Conservation (phyloP, 2,113 vertebrate genomes). For the Mobula hypostoma region DNA sequence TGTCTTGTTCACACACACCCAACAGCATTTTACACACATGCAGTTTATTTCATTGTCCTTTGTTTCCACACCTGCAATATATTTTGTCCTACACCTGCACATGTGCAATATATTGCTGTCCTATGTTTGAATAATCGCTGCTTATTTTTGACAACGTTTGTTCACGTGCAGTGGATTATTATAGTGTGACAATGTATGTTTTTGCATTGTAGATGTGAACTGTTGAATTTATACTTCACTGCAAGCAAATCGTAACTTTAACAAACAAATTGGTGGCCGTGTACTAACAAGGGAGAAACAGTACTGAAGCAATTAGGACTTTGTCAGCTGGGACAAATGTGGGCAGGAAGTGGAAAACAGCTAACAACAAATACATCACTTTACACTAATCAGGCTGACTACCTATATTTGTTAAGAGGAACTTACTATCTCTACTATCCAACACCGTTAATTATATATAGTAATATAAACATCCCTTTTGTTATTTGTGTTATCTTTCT, state of each 20-base stretch:
- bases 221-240: neutral
- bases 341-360: neutral
- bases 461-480: neutral
- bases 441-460: neutral
- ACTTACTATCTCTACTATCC: neutral
- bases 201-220: neutral
- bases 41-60: neutral
- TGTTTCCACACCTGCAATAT: neutral
- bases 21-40: neutral
- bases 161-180: neutral
- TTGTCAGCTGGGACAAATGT: neutral
- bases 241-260: neutral
- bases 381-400: neutral
- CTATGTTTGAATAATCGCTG: no score
- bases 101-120: no score
- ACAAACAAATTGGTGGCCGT: neutral
- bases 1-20: neutral
- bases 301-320: neutral
- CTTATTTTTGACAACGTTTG: no score
- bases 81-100: neutral
- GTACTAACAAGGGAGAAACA: neutral
- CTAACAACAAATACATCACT: neutral
- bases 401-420: neutral
- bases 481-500: neutral
- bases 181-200: neutral